A percentile compares a stretch with the other conserved stretches of the same genome.
Conservation (phyloP, 2,888 invertebrate species). For the Ypsolopha sequella region DNA sequence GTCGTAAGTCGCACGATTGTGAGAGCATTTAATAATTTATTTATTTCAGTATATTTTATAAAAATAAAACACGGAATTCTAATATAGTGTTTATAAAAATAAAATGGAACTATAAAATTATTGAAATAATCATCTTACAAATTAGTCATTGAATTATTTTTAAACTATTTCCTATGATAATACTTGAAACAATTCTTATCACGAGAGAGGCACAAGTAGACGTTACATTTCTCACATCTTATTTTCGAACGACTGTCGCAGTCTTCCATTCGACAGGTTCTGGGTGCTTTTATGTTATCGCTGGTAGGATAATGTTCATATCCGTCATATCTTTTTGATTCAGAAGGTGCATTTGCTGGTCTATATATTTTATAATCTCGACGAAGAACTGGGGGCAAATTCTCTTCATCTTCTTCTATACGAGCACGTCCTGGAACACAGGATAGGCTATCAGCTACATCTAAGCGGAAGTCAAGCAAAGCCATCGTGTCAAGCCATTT, state of each 20-base stretch:
- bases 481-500: too few relatives aligned
- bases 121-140: too few relatives aligned
- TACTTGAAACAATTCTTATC: constrained; percentile 9
- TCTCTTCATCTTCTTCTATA: constrained; percentile 1
- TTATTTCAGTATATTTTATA: too few relatives aligned
- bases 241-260: constrained; percentile 15
- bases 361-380: not conserved
- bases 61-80: too few relatives aligned
- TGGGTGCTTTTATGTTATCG: constrained; percentile 17
- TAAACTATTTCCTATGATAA: constrained; percentile 7
- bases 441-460: constrained; percentile 9
- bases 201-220: constrained; percentile 10
- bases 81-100: too few relatives aligned
- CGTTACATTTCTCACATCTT: too few relatives aligned
- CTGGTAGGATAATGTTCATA: constrained; percentile 16
- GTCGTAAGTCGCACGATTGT: too few relatives aligned
- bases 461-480: constrained; percentile 10
- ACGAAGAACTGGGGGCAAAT: not conserved
- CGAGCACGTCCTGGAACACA: constrained; percentile 4
- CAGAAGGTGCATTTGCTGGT: constrained; percentile 12
- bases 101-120: too few relatives aligned
- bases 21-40: too few relatives aligned
- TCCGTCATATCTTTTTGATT: constrained; percentile 17
- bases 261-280: constrained; percentile 15
- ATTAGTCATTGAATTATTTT: too few relatives aligned